Evolutionary conservation across 2,113 vertebrate genomes (phyloP).

Genomic region (cattle (Bos taurus)): ARS-UCD2.0 NC_037334.1:80755001-80755500

Average conservation of each 20-base stretch:
- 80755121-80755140: not conserved
- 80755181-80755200: not conserved
- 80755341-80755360: not conserved
- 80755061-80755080: not conserved
- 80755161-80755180: not conserved
- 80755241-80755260: not conserved
- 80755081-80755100: not conserved
- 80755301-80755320: not conserved
- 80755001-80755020: not conserved
- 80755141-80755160: not conserved
- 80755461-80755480: not conserved
- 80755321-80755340: not conserved
- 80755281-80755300: not conserved
- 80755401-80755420: not conserved
- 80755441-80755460: not conserved
- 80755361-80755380: not conserved
- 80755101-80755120: not conserved
- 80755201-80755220: not conserved
- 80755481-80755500: not conserved
- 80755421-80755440: not conserved
- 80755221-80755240: not conserved
- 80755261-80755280: not conserved
- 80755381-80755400: not conserved
- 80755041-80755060: not conserved
- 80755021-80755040: not conserved